Conservation (phyloP, 2,797 vertebrate genomes). For the Anolis apletophallus region DNA sequence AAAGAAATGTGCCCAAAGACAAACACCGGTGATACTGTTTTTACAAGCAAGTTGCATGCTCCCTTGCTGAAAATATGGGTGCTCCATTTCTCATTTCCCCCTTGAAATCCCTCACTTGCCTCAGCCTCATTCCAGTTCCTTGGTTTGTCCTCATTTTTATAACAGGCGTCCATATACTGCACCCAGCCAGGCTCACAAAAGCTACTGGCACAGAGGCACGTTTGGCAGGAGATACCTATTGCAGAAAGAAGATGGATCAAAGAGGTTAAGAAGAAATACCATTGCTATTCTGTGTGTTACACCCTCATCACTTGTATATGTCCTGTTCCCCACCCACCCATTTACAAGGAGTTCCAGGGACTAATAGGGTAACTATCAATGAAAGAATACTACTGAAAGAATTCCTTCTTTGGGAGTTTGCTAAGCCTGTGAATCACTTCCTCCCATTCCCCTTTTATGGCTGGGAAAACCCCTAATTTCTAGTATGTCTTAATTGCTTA, state of each 20-base stretch:
- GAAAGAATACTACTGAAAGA: background rate
- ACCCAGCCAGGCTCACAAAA: slow-evolving; percentile 7
- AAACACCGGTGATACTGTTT: too few species aligned
- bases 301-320: background rate
- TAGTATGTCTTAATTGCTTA: background rate
- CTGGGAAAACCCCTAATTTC: background rate
- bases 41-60: too few species aligned
- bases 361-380: background rate
- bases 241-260: background rate
- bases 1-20: too few species aligned
- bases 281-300: background rate
- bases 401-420: background rate
- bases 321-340: background rate
- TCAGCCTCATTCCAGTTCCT: slow-evolving; percentile 15
- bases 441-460: background rate
- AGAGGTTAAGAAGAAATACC: background rate
- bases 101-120: background rate
- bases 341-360: background rate
- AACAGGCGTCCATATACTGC: slow-evolving; percentile 23
- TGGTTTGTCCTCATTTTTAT: background rate
- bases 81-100: background rate
- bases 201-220: slow-evolving; percentile 12
- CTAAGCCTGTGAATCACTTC: background rate
- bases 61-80: background rate
- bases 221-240: slow-evolving; percentile 22